These are phyloP conservation scores for Elaphurus davidianus DNA, from an alignment of 2,113 vertebrate genomes.

Conservation along the genomic window DNA sequence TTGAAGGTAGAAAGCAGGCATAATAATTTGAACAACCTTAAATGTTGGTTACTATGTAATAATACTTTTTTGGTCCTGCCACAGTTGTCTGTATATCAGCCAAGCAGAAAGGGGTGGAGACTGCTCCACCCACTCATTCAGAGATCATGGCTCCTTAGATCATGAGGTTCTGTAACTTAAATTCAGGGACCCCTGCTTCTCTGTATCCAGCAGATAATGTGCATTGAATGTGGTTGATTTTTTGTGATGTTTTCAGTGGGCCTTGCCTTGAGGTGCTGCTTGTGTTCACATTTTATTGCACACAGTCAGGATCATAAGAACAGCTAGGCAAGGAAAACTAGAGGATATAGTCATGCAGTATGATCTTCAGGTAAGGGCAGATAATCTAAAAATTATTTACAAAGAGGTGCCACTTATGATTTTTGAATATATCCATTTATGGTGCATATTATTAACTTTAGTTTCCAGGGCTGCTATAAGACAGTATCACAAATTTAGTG, in stretches of 20 bases:
- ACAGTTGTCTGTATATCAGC: too few relatives aligned
- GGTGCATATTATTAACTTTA: background rate
- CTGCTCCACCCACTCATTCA: background rate
- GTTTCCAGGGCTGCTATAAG: background rate
- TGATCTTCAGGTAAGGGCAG: background rate
- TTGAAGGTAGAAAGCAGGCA: background rate
- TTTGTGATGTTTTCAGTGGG: background rate
- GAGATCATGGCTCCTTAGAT: background rate
- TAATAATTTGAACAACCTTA: background rate
- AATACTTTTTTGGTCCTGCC: background rate
- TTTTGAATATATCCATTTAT: background rate
- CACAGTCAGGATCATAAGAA: background rate
- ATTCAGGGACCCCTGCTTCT: background rate
- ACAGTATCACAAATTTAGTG: background rate
- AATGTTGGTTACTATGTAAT: background rate
- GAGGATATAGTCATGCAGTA: fast-evolving
- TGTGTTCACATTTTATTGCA: too few relatives aligned
- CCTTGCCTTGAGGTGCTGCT: background rate
- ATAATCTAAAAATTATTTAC: background rate
- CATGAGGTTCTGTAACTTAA: background rate
- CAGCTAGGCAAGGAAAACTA: background rate
- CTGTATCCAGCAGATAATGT: background rate
- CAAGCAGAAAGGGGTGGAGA: fast-evolving
- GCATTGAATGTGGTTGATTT: fast-evolving
- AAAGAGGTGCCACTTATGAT: background rate